Conservation (phyloP, 2,888 invertebrate species). For the Parasteatoda lunata region DNA sequence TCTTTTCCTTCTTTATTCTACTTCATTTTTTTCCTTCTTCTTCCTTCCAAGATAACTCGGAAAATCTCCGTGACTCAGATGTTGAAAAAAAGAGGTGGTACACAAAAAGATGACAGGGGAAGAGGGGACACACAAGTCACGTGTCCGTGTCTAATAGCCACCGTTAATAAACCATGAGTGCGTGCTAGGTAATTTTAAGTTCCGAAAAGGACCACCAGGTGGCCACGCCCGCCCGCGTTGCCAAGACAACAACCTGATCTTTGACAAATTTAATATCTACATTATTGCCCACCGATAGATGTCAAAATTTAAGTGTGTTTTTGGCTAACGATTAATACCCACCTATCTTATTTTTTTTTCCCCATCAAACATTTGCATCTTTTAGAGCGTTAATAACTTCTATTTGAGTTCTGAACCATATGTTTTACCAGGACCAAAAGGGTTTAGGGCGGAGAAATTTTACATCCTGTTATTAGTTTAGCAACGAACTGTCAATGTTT, state of each 20-base stretch:
- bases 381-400: background rate
- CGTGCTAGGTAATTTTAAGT: constrained; percentile 19
- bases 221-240: constrained; percentile 43
- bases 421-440: background rate
- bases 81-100: background rate
- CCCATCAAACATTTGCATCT: background rate
- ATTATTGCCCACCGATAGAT: constrained; percentile 7
- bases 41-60: background rate
- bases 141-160: constrained; percentile 26
- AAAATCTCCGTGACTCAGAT: constrained; percentile 23
- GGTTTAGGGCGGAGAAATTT: background rate
- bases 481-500: background rate
- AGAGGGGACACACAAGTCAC: constrained; percentile 6
- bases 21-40: background rate
- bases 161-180: constrained; percentile 13
- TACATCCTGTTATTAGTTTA: background rate
- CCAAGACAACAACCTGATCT: constrained; percentile 9
- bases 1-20: background rate
- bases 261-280: constrained; percentile 23
- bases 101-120: background rate
- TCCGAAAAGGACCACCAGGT: constrained; percentile 15
- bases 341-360: background rate
- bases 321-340: background rate
- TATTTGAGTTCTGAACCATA: background rate
- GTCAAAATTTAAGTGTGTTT: constrained; percentile 16